phyloP scores from a whole-genome alignment of 1,140 invertebrate genomes.

The Lasioglossum baleicum region DNA sequence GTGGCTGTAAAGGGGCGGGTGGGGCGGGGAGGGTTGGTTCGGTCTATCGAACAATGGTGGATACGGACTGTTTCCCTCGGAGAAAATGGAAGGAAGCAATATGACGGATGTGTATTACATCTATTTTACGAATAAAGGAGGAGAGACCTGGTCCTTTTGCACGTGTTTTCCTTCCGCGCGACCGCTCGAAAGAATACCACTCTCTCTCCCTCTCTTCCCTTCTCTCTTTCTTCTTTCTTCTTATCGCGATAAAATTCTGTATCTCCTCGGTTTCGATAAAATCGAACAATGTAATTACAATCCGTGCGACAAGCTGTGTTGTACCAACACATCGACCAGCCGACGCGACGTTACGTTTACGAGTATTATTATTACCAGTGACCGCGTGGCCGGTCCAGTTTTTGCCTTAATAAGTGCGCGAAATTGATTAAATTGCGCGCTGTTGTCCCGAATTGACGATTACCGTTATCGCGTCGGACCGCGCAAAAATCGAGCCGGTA shows the following conservation, averaged over 20 bases:
- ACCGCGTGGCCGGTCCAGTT: neutral
- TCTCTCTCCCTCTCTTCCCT: no score
- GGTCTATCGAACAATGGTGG: slow-evolving; percentile 35
- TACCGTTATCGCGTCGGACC: neutral
- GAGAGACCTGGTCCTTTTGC: slow-evolving; percentile 9
- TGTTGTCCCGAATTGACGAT: neutral
- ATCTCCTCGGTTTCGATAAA: neutral
- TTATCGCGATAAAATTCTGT: slow-evolving; percentile 11
- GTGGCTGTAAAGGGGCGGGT: neutral
- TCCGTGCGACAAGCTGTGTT: neutral
- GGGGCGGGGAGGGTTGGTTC: no score
- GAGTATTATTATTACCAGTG: slow-evolving; percentile 12
- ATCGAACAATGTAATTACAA: slow-evolving; percentile 12
- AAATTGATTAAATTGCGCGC: neutral
- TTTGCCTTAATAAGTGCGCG: slow-evolving; percentile 11
- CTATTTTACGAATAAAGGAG: slow-evolving; percentile 34
- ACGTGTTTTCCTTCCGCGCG: slow-evolving; percentile 6
- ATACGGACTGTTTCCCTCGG: neutral
- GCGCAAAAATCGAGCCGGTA: neutral
- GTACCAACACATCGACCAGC: neutral
- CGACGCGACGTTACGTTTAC: slow-evolving; percentile 11
- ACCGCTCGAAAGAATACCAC: neutral
- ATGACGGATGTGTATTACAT: slow-evolving; percentile 35
- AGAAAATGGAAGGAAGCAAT: slow-evolving; percentile 16
- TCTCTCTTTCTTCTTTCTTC: no score